These are phyloP conservation scores for Agraylea sexmaculata DNA, from an alignment of 1,140 invertebrate genomes.

Conservation along the genomic window DNA sequence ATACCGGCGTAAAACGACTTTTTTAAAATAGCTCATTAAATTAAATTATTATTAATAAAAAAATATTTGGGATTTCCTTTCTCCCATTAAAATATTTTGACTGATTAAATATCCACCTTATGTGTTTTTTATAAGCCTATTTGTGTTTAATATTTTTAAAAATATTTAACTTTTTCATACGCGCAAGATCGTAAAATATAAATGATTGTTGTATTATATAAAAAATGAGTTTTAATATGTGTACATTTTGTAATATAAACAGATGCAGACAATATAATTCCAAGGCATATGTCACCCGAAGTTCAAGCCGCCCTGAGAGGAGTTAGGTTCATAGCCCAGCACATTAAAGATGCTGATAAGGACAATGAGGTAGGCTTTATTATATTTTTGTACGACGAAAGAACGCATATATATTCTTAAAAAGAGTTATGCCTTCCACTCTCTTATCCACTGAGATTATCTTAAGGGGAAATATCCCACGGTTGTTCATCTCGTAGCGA, in stretches of 20 bases:
- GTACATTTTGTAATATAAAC: constrained; percentile 39
- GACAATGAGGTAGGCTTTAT: constrained; percentile 70
- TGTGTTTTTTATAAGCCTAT: too few species aligned
- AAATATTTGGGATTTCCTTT: too few species aligned
- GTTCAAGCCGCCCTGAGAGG: constrained; percentile 84
- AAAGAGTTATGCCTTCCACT: too few species aligned
- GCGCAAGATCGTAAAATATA: constrained; percentile 28
- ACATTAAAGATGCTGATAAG: constrained; percentile 90
- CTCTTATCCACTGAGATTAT: not conserved
- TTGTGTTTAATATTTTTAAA: too few species aligned
- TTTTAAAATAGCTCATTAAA: too few species aligned
- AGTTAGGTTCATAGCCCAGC: constrained; percentile 92
- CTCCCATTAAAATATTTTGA: too few species aligned
- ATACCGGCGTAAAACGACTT: too few species aligned
- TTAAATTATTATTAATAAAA: too few species aligned
- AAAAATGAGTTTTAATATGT: constrained; percentile 1
- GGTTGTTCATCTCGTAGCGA: too few species aligned
- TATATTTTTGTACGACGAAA: not conserved
- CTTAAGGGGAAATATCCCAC: too few species aligned
- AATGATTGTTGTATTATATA: not conserved
- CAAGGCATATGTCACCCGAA: constrained; percentile 69
- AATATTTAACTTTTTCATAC: too few species aligned
- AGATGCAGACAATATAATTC: constrained; percentile 68
- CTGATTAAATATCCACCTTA: too few species aligned
- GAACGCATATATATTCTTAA: not conserved